Base-by-base conservation (phyloP, 2,888 invertebrate species). In the Pandemis cinnamomeana region DNA sequence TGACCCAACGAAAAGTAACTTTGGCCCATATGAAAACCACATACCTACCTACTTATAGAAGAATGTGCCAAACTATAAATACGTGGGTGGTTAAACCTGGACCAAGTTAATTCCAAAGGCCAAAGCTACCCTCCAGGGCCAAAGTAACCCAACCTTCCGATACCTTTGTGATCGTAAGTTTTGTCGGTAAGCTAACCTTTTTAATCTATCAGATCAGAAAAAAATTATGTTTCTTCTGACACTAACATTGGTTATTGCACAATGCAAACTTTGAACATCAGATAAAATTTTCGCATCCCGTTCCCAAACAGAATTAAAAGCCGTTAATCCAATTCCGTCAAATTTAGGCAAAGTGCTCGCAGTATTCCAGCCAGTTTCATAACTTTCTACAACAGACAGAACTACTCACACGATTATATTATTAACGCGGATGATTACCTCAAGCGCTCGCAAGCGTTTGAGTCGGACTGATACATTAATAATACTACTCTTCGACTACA, bases 331-430 rank as follows among this genome's bases (percentile, higher is more conserved):
- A 53, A 73, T 70, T 71, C 15, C 55, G 51, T 44, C n/a, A 66
- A 69, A 73, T 73, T 73, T 73, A 73, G 69, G 51, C 73, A 66
- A 27, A 72, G 69, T 67, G 67, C 73, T 73, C 60, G 44, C 69
- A 20, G 11, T 61, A 73, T 64, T 58, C 67, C 72, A 58, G n/a
- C 51, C 58, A 36, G n/a, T 41, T 61, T 51, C 58, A 15, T 42
- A 69, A 71, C 70, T 62, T 74, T 66, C 44, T 36, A 67, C 13
- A 64, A 41, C 67, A 67, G 67, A 71, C 70, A 67, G 70, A 61
- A 44, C 70, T 70, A 67, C 20, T 51, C 15, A 46, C 62, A 62
- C 64, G 70, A 70, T 66, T 41, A 51, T 73, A 70, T 70, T 73
- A 70, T 70, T 53, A 69, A 11, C 42, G 61, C 51, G 63, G 55